Evolutionary conservation across 2,888 invertebrate genomes (phyloP), one percentile per base, ranked within the genome.

Genomic region (Clanis bilineata): DNA sequence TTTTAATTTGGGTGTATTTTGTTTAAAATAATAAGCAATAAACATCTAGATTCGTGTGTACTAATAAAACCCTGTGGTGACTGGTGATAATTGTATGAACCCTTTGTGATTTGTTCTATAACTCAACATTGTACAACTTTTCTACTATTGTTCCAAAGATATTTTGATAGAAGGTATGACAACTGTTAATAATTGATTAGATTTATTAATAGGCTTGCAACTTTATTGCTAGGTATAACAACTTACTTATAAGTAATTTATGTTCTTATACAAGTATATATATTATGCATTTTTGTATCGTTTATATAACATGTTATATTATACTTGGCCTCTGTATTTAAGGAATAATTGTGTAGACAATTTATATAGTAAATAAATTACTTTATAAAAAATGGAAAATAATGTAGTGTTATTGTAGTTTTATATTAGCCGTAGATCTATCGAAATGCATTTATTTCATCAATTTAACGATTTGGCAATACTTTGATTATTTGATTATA

Each of bases 131-230:
- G 25, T 43, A 23, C 39, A 9, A 22, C 43, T 39, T 39, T 51
- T 15, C n/a, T 36, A 56, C 15, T 58, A 70, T 38, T 72, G 72
- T 77, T 77, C 79, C 77, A 78, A 78, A 78, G 77, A 78, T 69
- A 69, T 68, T 58, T 28, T 36, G 51, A 58, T 18, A 51, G n/a
- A n/a, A n/a, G n/a, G 10, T 32, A 32, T 51, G 32, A 15, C 18
- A n/a, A 18, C 51, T 62, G 62, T 59, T 63, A 63, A 62, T 60
- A 62, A 59, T 63, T 63, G 56, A 60, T 25, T 41, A 56, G 56
- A 57, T 43, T 43, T 41, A 44, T 38, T 38, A 44, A 2, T 21
- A 44, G 10, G 15, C 22, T 56, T 56, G 22, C 18, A 38, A 38
- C 23, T 44, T 45, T n/a, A 55, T 56, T 45, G 12, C 18, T 60